Conservation (phyloP, 2,888 invertebrate genomes). For the Autographa gamma region DNA sequence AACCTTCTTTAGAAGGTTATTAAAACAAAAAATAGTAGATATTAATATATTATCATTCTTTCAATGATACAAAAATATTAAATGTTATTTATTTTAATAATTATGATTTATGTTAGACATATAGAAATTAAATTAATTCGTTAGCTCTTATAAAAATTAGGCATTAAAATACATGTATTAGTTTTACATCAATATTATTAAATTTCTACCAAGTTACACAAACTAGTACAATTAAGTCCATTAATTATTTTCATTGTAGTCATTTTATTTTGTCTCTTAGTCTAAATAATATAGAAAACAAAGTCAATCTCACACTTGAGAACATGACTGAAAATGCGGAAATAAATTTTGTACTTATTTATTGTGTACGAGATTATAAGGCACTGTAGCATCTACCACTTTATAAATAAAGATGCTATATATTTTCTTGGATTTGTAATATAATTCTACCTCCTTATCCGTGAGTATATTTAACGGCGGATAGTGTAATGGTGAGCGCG, state of each 20-base stretch:
- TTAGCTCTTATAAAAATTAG: not conserved
- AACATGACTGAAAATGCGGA: not conserved
- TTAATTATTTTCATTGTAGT: not conserved
- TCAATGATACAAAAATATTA: not conserved
- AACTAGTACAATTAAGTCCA: not conserved
- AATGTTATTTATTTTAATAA: constrained; percentile 2
- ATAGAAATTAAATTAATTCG: not conserved
- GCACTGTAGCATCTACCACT: not conserved
- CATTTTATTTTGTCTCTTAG: not conserved
- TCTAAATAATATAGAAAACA: not conserved
- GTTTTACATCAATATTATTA: not conserved
- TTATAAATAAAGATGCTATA: not conserved
- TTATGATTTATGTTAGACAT: not conserved
- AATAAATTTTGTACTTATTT: constrained; percentile 27
- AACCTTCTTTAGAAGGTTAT: too few relatives aligned
- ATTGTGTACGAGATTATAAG: not conserved
- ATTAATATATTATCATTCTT: not conserved
- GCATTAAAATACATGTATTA: not conserved
- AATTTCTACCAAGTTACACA: not conserved
- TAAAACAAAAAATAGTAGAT: not conserved
- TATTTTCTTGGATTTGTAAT: not conserved
- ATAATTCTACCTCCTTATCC: not conserved
- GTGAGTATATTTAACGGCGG: constrained; percentile 71
- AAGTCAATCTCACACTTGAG: not conserved
- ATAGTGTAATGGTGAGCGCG: constrained; percentile 95